A percentile compares a stretch with the other conserved stretches of the same genome.
Evolutionary conservation across 2,888 invertebrate genomes (phyloP).

Genomic region (Stratiomys singularior): DNA sequence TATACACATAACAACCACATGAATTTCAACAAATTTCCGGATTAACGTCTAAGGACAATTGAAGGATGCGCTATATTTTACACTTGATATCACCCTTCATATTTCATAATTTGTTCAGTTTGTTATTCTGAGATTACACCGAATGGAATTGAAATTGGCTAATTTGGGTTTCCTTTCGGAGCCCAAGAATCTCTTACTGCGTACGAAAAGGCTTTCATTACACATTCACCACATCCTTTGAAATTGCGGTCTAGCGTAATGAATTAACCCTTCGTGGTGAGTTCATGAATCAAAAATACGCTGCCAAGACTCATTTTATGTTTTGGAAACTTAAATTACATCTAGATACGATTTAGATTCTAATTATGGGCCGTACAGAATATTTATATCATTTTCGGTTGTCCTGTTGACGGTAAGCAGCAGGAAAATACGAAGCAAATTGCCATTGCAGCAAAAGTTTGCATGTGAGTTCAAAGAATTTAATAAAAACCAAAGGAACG

Average conservation of each 20-base stretch:
- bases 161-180: constrained; percentile 36
- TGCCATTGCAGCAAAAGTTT: background rate
- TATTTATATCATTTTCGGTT: constrained; percentile 27
- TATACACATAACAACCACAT: too few relatives aligned
- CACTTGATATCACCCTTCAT: constrained; percentile 9
- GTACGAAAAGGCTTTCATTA: constrained; percentile 1
- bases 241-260: constrained; percentile 34
- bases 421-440: background rate
- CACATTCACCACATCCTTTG: constrained; percentile 10
- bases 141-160: constrained; percentile 52
- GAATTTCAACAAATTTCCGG: too few relatives aligned
- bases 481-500: constrained; percentile 53
- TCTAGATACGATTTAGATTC: background rate
- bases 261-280: constrained; percentile 29
- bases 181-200: background rate
- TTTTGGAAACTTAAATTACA: background rate
- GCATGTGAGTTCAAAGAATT: constrained; percentile 47
- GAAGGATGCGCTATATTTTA: background rate
- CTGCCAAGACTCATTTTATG: background rate
- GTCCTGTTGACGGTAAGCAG: background rate
- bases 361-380: constrained; percentile 44
- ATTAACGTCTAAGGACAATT: background rate
- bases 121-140: constrained; percentile 9
- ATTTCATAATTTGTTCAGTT: constrained; percentile 20
- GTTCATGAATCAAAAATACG: constrained; percentile 40